Percentiles rank a stretch among this genome's conserved stretches.
These are phyloP conservation scores for Pogoniulus pusillus DNA, from an alignment of 2,797 vertebrate genomes.

Conservation along the genomic window DNA sequence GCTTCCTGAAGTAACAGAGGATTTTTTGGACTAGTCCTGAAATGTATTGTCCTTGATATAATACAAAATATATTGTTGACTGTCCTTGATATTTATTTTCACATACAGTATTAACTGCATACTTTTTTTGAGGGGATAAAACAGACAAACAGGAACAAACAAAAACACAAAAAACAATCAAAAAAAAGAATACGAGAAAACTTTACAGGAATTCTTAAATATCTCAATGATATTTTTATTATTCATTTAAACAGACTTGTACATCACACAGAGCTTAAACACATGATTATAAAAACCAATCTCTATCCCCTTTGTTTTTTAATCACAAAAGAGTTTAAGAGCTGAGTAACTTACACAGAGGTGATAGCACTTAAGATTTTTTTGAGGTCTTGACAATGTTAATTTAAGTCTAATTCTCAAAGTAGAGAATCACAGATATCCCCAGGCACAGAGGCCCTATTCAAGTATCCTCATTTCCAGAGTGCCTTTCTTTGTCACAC, in stretches of 20 bases:
- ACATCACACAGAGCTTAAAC: conserved; percentile 35
- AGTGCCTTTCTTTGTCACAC: not conserved
- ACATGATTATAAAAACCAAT: conserved; percentile 38
- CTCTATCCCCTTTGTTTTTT: conserved; percentile 8
- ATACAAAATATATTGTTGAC: not conserved
- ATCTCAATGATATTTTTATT: conserved; percentile 50
- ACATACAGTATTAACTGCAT: not conserved
- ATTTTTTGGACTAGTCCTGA: not conserved
- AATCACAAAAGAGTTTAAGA: conserved; percentile 31
- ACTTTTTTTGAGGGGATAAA: not conserved
- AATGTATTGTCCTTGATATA: not conserved
- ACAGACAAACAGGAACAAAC: too few relatives aligned
- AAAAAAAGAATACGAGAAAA: not conserved
- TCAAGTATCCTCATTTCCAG: not conserved
- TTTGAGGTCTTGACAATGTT: conserved; percentile 2
- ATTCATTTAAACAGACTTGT: conserved; percentile 27
- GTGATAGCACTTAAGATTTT: not conserved
- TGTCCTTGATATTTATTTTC: not conserved
- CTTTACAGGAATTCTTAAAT: conserved; percentile 1
- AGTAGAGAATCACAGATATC: not conserved
- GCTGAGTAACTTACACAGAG: conserved; percentile 25
- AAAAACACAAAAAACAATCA: too few relatives aligned
- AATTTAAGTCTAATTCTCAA: not conserved
- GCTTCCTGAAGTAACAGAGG: not conserved
- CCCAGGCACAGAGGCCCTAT: not conserved